Evolutionary conservation across 2,113 vertebrate species (phyloP), one percentile per base, ranked within the genome.

Genomic region (Addax nasomaculatus): DNA sequence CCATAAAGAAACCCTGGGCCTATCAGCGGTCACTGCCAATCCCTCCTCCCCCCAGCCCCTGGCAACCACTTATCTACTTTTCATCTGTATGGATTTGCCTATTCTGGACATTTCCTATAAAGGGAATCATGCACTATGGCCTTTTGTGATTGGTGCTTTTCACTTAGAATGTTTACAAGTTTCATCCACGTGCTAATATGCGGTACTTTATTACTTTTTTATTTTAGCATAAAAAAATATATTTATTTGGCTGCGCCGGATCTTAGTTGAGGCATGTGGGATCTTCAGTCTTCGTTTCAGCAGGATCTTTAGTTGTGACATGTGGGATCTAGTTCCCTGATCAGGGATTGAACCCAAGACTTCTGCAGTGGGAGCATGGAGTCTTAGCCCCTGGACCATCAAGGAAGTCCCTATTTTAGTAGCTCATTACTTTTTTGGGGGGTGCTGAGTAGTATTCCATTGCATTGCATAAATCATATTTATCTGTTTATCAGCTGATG

Each of bases 131-230:
- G 19, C 39, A 6, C 53, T 25, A 0, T 62, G 39, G 57, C n/a
- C 60, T 80, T 83, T 83, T 73, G 33, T 80, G 25, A 62, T 81
- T 21, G 27, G 39, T 49, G 19, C 33, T 62, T 89, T 85, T 45
- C 67, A 13, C 36, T 60, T 53, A 51, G n/a, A 55, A 36, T 62
- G 39, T 73, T 89, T 57, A 55, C 5, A 55, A 49, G n/a, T 49
- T 27, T 30, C 25, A 25, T 6, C 43, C 10, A 17, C 0, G 0
- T 30, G 27, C 13, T 51, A 13, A 11, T 33, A 7, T n/a, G 21
- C n/a, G n/a, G 29, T 19, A 36, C 45, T 39, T 76, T 4, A 11
- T 79, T 64, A 25, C 58, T 27, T 67, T 36, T 83, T 78, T 51
- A 55, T 15, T 83, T 83, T 36, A 83, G 49, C 19, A 53, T 53